Evolutionary conservation across 2,113 vertebrate genomes (phyloP).

Genomic region (Xiphias gladius): DNA sequence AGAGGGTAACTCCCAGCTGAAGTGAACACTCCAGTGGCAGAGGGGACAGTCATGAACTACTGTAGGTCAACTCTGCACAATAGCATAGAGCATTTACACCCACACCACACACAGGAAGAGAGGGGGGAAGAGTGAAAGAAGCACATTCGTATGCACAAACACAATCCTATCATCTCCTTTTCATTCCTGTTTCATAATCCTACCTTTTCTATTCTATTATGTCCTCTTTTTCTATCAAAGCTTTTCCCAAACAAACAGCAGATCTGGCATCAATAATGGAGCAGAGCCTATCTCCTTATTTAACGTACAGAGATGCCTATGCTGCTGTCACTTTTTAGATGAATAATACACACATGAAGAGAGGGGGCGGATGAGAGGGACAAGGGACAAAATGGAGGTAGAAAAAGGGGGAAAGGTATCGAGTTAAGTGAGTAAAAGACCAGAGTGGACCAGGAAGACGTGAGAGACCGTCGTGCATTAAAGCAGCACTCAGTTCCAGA

Average conservation of each 20-base stretch:
- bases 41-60: constrained; percentile 68
- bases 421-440: constrained; percentile 46
- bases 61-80: constrained; percentile 75
- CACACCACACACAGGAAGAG: constrained; percentile 47
- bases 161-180: constrained; percentile 36
- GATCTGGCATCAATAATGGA: constrained; percentile 83
- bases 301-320: constrained; percentile 65
- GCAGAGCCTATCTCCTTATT: constrained; percentile 71
- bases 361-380: constrained; percentile 40
- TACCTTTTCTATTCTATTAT: constrained; percentile 34
- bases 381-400: constrained; percentile 59
- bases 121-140: constrained; percentile 33
- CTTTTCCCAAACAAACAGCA: constrained; percentile 75
- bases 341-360: constrained; percentile 84
- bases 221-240: constrained; percentile 55
- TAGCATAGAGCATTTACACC: constrained; percentile 62
- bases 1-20: constrained; percentile 75
- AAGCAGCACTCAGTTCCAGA: constrained; percentile 79
- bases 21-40: constrained; percentile 71
- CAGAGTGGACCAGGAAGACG: constrained; percentile 40
- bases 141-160: constrained; percentile 59
- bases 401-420: constrained; percentile 31
- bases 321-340: constrained; percentile 82
- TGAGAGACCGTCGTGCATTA: constrained; percentile 67
- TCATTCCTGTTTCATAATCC: constrained; percentile 38